Evolutionary conservation across 2,113 vertebrate species (phyloP).

Genomic region (Cygnus atratus): DNA sequence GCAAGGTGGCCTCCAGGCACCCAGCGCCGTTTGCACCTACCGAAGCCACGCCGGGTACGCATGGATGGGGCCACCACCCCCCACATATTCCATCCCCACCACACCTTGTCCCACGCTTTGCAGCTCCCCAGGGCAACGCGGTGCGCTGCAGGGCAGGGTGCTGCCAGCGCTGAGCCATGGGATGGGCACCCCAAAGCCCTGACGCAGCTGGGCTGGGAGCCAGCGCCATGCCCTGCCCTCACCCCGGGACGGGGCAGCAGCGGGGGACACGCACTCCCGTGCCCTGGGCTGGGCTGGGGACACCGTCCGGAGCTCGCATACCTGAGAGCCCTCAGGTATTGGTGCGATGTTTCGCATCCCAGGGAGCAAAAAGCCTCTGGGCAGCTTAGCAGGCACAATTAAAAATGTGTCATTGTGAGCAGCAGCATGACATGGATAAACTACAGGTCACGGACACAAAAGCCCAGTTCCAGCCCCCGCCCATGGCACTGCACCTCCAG

Average conservation of each 20-base stretch:
- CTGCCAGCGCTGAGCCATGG: not conserved
- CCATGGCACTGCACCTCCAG: rapidly evolving
- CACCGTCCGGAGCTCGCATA: rapidly evolving
- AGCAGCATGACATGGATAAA: not conserved
- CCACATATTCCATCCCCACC: rapidly evolving
- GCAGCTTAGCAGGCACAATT: not conserved
- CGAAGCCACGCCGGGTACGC: rapidly evolving
- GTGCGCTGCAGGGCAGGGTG: not conserved
- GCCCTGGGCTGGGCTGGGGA: not conserved
- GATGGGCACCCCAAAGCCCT: not conserved
- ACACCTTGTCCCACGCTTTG: not conserved
- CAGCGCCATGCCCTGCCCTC: not conserved
- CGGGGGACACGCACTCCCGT: rapidly evolving
- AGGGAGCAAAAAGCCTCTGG: not conserved
- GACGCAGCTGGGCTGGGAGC: not conserved
- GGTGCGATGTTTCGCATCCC: not conserved
- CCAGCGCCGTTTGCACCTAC: rapidly evolving
- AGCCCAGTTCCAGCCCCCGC: rapidly evolving
- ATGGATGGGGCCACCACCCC: not conserved
- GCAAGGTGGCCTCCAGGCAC: not conserved
- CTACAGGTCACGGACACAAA: not conserved
- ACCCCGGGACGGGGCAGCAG: not conserved
- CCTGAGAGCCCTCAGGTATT: not conserved
- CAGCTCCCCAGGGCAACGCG: not conserved
- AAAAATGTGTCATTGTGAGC: not conserved